Conservation (phyloP, 2,888 invertebrate species). For the Reticulitermes lucifugus region DNA sequence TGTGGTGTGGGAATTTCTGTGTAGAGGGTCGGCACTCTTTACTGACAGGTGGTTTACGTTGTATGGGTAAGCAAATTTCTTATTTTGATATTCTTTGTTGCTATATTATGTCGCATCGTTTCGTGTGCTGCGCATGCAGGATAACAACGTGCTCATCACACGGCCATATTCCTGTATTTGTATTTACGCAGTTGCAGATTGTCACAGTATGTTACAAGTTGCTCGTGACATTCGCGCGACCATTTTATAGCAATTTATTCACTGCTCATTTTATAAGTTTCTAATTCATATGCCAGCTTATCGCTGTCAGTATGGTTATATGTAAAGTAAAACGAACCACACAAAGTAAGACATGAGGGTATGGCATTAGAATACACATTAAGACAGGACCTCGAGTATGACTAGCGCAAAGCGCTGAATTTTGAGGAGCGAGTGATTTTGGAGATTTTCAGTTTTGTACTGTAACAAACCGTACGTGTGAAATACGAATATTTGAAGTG, state of each 20-base stretch:
- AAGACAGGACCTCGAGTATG: background rate
- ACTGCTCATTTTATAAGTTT: no score
- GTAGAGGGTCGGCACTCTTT: constrained; percentile 34
- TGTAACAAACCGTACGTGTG: no score
- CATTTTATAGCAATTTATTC: no score
- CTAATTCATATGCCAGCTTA: no score
- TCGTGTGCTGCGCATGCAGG: background rate
- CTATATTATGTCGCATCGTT: no score
- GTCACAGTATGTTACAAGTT: no score
- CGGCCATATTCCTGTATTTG: background rate
- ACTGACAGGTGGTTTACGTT: constrained; percentile 50
- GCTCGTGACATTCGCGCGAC: no score
- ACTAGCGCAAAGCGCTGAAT: background rate
- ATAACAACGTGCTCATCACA: background rate
- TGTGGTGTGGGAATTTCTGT: constrained; percentile 30
- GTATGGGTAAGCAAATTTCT: constrained; percentile 50
- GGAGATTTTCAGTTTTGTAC: no score
- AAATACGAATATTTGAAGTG: no score
- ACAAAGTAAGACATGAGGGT: background rate
- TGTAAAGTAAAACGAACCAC: no score
- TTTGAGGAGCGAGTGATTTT: background rate
- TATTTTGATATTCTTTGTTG: background rate
- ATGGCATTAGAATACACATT: background rate
- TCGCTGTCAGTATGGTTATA: no score
- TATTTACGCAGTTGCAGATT: background rate